Percentiles rank a stretch among this genome's conserved stretches.
phyloP scores from a whole-genome alignment of 2,888 invertebrate genomes.

The Dasysyrphus tricinctus region DNA sequence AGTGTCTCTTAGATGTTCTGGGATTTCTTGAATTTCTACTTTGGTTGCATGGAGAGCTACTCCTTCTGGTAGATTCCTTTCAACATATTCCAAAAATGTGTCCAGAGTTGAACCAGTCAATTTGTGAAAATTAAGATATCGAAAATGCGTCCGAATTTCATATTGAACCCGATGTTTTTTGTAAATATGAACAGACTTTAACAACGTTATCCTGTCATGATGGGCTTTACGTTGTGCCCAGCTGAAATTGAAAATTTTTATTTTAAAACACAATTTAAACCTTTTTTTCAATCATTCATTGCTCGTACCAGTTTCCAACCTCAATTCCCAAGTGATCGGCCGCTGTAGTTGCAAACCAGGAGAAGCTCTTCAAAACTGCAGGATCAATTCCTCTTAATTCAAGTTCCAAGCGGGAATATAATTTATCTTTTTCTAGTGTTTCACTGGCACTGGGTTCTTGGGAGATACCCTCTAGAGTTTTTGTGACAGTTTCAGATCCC shows the following conservation, averaged over 20 bases:
- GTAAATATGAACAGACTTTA: constrained; percentile 94
- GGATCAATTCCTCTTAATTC: constrained; percentile 95
- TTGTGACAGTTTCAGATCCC: neutral
- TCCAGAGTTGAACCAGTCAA: constrained; percentile 98
- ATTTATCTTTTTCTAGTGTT: constrained; percentile 86
- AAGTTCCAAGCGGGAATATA: constrained; percentile 92
- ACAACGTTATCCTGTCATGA: constrained; percentile 90
- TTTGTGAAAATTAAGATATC: constrained; percentile 91
- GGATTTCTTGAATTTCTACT: constrained; percentile 86
- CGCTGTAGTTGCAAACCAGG: constrained; percentile 91
- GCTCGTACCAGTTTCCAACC: constrained; percentile 87
- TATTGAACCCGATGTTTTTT: constrained; percentile 98
- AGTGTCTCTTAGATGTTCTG: constrained; percentile 85
- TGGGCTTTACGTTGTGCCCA: constrained; percentile 89
- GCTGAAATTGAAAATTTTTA: constrained; percentile 84
- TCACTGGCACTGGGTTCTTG: neutral
- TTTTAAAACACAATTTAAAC: constrained; percentile 17
- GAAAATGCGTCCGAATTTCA: constrained; percentile 96
- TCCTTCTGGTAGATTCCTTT: constrained; percentile 98
- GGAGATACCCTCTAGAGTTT: neutral
- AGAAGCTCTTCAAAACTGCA: constrained; percentile 94
- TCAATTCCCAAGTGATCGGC: constrained; percentile 92
- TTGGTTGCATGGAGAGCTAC: constrained; percentile 96
- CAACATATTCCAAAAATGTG: constrained; percentile 97
- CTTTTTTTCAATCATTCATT: neutral